A percentile compares a stretch with the other conserved stretches of the same genome.
Conservation (phyloP, 2,797 vertebrate species). For the Periparus ater region DNA sequence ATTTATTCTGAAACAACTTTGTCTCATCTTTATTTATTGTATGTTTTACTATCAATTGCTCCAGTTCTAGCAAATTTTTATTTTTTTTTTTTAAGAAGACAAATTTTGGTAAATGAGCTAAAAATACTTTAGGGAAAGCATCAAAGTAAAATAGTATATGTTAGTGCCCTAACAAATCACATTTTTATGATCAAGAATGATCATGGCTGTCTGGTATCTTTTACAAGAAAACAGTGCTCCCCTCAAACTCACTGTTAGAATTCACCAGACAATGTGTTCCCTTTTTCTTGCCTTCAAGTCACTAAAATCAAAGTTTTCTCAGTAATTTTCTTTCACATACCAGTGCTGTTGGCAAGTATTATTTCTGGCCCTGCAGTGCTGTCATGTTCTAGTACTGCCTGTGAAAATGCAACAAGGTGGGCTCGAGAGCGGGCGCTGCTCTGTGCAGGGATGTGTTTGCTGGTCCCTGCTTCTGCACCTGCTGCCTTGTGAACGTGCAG, state of each 20-base stretch:
- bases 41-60: not conserved
- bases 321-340: not conserved
- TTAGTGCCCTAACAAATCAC: constrained; percentile 45
- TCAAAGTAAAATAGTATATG: constrained; percentile 34
- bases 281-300: not conserved
- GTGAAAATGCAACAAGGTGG: not conserved
- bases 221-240: not conserved
- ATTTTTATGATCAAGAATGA: not conserved
- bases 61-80: not conserved
- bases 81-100: not conserved
- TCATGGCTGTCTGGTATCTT: not conserved
- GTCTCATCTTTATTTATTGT: not conserved
- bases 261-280: not conserved
- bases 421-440: not conserved
- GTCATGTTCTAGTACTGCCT: rapidly evolving
- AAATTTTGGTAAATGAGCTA: not conserved
- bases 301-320: not conserved
- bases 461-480: not conserved
- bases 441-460: not conserved
- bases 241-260: not conserved
- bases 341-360: not conserved
- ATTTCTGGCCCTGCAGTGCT: not conserved
- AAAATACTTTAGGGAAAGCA: not conserved
- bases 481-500: rapidly evolving
- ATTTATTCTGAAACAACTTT: not conserved